Conservation (phyloP, 2,888 invertebrate species). For the Chironomus riparius region DNA sequence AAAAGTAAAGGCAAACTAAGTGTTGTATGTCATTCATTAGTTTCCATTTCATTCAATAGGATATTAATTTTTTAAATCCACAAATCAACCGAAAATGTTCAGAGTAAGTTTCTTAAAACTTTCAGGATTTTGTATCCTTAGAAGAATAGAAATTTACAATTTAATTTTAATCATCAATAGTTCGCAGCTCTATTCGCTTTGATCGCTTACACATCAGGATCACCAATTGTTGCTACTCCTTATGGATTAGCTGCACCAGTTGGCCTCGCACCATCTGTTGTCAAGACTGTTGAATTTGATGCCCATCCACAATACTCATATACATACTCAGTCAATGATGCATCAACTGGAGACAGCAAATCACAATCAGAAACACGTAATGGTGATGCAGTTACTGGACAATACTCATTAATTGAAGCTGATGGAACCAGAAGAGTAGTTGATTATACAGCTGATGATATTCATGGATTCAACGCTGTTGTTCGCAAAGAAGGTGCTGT, state of each 20-base stretch:
- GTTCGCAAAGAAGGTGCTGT: constrained; percentile 45
- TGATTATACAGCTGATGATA: constrained; percentile 50
- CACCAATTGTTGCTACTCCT: constrained; percentile 29
- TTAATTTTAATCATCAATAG: not conserved
- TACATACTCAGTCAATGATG: constrained; percentile 48
- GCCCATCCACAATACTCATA: constrained; percentile 49
- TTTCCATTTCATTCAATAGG: no score
- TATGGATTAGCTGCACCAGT: constrained; percentile 33
- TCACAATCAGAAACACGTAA: constrained; percentile 47
- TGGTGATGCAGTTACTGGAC: constrained; percentile 49
- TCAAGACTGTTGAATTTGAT: constrained; percentile 37
- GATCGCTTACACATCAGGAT: constrained; percentile 30
- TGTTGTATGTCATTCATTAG: no score
- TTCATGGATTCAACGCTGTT: constrained; percentile 51
- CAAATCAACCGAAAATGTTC: no score
- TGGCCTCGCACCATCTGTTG: constrained; percentile 32
- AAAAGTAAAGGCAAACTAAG: no score
- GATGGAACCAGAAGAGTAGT: constrained; percentile 49
- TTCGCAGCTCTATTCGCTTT: constrained; percentile 29
- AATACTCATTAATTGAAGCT: constrained; percentile 47
- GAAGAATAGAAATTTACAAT: no score
- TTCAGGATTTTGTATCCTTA: no score
- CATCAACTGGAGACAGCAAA: constrained; percentile 48
- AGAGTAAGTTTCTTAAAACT: no score
- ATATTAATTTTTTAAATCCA: no score